Percentiles rank a stretch among this genome's conserved stretches.
Conservation (phyloP, 2,113 vertebrate species). For the Serinus canaria region DNA sequence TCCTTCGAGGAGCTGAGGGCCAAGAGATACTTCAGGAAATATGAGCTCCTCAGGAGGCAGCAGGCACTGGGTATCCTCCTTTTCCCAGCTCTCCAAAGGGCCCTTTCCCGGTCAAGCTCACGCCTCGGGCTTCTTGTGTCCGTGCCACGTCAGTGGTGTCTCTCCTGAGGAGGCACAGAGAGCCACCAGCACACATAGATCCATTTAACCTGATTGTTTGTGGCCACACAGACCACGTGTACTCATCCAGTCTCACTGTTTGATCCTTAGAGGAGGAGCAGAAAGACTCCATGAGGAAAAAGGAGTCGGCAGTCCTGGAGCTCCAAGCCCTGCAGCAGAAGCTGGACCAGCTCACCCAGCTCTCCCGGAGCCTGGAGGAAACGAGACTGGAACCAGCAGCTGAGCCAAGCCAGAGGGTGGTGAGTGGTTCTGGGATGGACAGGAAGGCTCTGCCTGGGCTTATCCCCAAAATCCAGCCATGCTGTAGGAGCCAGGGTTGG, state of each 20-base stretch:
- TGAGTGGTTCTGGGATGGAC: neutral
- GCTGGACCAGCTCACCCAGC: constrained; percentile 74
- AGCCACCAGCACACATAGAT: fast-evolving
- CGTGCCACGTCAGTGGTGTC: fast-evolving
- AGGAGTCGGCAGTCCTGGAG: constrained; percentile 71
- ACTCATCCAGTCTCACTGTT: neutral
- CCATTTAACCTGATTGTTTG: neutral
- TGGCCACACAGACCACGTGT: neutral
- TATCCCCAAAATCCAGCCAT: neutral
- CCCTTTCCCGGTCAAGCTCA: neutral
- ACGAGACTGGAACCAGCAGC: neutral
- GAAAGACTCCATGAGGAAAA: constrained; percentile 62
- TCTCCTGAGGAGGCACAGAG: neutral
- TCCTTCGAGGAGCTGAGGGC: constrained; percentile 57
- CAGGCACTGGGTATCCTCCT: constrained; percentile 29
- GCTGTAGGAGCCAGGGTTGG: neutral
- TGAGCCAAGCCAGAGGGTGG: neutral
- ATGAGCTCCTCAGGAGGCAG: neutral
- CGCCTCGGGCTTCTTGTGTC: neutral
- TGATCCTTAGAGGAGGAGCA: constrained; percentile 66
- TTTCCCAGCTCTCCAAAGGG: neutral
- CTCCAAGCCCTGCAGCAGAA: constrained; percentile 74
- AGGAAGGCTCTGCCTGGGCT: neutral
- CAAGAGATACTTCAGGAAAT: constrained; percentile 27
- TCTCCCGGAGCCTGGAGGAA: constrained; percentile 58